Percentiles rank a stretch among this genome's conserved stretches.
Evolutionary conservation across 1,140 invertebrate genomes (phyloP).

Genomic region (Nasonia longicornis): DNA sequence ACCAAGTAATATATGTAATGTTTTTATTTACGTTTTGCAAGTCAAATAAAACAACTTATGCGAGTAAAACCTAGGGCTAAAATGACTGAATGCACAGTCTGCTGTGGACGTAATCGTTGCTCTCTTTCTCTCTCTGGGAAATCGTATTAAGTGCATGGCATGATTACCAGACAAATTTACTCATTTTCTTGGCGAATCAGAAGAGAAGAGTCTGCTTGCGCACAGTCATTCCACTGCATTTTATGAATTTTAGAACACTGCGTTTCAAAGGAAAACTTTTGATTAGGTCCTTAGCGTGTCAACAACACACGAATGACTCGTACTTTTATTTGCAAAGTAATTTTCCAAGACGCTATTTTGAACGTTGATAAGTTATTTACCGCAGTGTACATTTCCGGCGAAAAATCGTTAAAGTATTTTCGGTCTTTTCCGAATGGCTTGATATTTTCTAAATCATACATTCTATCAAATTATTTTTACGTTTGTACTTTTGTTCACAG

Average conservation of each 20-base stretch:
- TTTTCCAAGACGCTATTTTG: background rate
- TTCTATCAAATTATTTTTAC: no score
- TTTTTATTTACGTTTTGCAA: no score
- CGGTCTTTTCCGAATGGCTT: no score
- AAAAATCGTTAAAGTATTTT: no score
- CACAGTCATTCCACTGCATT: background rate
- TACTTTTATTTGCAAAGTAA: background rate
- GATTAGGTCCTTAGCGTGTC: background rate
- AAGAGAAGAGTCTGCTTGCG: background rate
- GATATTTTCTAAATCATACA: no score
- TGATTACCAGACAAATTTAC: conserved; percentile 3
- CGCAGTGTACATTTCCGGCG: background rate
- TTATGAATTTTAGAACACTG: background rate
- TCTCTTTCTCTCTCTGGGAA: background rate
- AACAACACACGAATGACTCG: no score
- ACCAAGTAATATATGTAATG: no score
- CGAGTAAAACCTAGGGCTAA: background rate
- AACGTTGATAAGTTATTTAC: background rate
- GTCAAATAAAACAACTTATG: background rate
- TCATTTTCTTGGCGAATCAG: background rate
- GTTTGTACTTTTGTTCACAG: no score
- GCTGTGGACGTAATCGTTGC: background rate
- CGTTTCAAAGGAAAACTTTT: background rate
- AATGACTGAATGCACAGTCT: background rate
- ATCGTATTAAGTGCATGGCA: background rate